These are phyloP conservation scores for Oithona nana DNA, from an alignment of 2,888 invertebrate species.

Conservation along the genomic window DNA sequence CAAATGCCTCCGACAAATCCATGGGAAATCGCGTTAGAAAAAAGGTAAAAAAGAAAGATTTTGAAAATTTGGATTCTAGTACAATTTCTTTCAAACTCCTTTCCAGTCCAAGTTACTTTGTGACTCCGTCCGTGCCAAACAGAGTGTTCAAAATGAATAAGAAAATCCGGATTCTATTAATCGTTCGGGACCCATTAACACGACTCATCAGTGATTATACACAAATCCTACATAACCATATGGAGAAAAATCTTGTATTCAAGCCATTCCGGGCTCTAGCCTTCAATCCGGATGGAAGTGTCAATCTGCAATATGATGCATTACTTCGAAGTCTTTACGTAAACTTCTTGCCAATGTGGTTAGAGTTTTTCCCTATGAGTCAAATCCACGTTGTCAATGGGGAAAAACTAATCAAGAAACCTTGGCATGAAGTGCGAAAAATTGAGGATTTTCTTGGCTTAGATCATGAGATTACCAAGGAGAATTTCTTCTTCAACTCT, in stretches of 20 bases:
- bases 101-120: constrained; percentile 81
- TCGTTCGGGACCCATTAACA: constrained; percentile 75
- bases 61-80: too few species aligned
- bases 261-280: neutral
- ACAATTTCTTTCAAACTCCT: too few species aligned
- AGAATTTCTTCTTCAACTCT: constrained; percentile 78
- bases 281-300: neutral
- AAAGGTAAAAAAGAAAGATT: too few species aligned
- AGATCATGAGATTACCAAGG: constrained; percentile 58
- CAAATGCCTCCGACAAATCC: constrained; percentile 64
- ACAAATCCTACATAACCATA: constrained; percentile 33
- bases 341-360: neutral
- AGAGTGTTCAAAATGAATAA: constrained; percentile 48
- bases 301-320: constrained; percentile 11
- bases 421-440: constrained; percentile 16
- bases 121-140: constrained; percentile 61
- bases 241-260: neutral
- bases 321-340: constrained; percentile 8
- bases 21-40: constrained; percentile 77
- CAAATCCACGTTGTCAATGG: constrained; percentile 16
- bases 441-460: constrained; percentile 63
- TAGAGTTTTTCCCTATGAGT: neutral
- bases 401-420: constrained; percentile 7
- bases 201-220: constrained; percentile 81
- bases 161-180: constrained; percentile 56